phyloP scores from a whole-genome alignment of 2,797 vertebrate species.

The Mormyrops boulengeri region DNA sequence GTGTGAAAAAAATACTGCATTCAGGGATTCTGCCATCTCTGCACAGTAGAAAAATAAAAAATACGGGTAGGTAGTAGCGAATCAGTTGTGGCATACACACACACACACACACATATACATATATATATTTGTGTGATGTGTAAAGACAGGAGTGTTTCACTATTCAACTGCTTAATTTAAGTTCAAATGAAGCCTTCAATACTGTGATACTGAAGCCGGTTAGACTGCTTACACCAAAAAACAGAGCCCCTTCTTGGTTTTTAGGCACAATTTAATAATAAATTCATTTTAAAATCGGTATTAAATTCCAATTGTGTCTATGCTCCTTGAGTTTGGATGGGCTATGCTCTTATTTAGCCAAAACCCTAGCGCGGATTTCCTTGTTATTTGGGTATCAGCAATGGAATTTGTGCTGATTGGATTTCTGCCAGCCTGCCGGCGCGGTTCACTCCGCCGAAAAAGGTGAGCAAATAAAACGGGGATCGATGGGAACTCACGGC shows the following conservation, averaged over 20 bases:
- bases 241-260: background rate
- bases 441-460: background rate
- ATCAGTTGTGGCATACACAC: background rate
- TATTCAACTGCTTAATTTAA: background rate
- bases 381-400: constrained; percentile 8
- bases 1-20: background rate
- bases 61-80: background rate
- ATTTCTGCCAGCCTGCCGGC: constrained; percentile 6
- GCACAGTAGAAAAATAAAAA: background rate
- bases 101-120: background rate
- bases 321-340: background rate
- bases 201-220: background rate
- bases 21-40: background rate
- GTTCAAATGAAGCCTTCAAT: background rate
- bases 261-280: background rate
- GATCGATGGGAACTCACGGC: background rate
- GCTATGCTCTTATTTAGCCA: background rate
- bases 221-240: background rate
- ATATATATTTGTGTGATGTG: background rate
- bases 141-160: background rate
- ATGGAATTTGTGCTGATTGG: constrained; percentile 22
- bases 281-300: background rate
- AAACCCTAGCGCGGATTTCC: background rate
- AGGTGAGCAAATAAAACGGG: background rate
- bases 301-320: background rate